Conservation (phyloP, 2,113 vertebrate genomes). For the Rhinolophus sinicus region DNA sequence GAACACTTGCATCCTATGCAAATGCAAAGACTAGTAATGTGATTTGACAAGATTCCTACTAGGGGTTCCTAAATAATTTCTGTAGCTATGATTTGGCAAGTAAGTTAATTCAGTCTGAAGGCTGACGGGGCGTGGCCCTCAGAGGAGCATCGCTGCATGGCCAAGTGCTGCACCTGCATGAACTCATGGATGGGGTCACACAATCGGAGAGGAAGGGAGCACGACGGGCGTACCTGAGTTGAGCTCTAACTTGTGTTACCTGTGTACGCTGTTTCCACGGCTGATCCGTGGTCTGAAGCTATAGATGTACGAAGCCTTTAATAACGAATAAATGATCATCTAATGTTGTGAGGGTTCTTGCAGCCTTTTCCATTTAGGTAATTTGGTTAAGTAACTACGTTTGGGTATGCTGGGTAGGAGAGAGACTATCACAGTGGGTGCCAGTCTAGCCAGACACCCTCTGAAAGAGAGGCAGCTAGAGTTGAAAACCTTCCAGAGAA, state of each 20-base stretch:
- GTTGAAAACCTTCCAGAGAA: background rate
- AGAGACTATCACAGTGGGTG: background rate
- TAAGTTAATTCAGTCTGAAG: background rate
- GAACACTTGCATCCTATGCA: background rate
- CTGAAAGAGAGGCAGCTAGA: background rate
- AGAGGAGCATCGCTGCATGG: background rate
- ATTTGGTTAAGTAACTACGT: background rate
- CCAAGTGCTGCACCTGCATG: background rate
- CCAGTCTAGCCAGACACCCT: background rate
- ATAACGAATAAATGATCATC: background rate
- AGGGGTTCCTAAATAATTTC: background rate
- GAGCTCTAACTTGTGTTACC: background rate
- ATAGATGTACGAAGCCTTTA: background rate
- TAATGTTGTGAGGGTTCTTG: background rate
- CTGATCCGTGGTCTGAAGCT: background rate
- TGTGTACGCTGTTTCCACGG: background rate
- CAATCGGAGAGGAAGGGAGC: background rate
- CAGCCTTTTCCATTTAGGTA: background rate
- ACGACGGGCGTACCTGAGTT: background rate
- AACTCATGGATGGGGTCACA: background rate
- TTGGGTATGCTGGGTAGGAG: background rate
- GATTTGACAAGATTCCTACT: constrained; percentile 3
- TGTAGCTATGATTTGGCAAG: background rate
- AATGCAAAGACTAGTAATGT: background rate
- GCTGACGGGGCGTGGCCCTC: background rate